These are phyloP conservation scores for Vulpes lagopus DNA, from an alignment of 2,113 vertebrate genomes.

Conservation along the genomic window DNA sequence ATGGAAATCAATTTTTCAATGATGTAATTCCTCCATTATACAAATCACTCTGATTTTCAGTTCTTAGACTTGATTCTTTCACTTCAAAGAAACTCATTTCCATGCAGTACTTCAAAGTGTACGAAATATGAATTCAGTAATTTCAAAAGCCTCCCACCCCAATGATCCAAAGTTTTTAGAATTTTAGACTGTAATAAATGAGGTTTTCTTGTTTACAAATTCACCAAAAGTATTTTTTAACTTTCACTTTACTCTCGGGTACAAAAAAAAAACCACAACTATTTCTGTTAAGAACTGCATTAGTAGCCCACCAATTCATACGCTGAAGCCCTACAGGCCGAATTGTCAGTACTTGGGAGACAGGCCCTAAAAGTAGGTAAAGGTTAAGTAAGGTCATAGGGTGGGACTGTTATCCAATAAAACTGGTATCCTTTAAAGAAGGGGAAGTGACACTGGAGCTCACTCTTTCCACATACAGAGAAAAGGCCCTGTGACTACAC, in stretches of 20 bases:
- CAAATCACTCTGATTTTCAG: conserved; percentile 40
- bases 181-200: background rate
- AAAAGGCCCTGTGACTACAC: background rate
- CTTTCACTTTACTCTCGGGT: background rate
- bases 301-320: background rate
- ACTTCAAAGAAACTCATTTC: conserved; percentile 45
- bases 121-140: conserved; percentile 59
- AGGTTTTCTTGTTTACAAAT: conserved; percentile 45
- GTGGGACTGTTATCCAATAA: background rate
- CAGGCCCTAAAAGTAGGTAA: background rate
- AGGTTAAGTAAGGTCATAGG: background rate
- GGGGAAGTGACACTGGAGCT: background rate
- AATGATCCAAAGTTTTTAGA: conserved; percentile 42
- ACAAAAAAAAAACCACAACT: background rate
- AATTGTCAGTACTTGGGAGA: background rate
- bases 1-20: conserved; percentile 45
- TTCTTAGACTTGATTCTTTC: conserved; percentile 46
- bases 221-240: background rate
- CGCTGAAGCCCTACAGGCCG: background rate
- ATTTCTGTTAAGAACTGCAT: background rate
- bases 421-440: background rate
- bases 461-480: background rate
- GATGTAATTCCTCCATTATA: conserved; percentile 28
- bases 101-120: conserved; percentile 24
- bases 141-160: conserved; percentile 37